Evolutionary conservation across 1,140 invertebrate species (phyloP).

Genomic region (Drosophila baimaii): DNA sequence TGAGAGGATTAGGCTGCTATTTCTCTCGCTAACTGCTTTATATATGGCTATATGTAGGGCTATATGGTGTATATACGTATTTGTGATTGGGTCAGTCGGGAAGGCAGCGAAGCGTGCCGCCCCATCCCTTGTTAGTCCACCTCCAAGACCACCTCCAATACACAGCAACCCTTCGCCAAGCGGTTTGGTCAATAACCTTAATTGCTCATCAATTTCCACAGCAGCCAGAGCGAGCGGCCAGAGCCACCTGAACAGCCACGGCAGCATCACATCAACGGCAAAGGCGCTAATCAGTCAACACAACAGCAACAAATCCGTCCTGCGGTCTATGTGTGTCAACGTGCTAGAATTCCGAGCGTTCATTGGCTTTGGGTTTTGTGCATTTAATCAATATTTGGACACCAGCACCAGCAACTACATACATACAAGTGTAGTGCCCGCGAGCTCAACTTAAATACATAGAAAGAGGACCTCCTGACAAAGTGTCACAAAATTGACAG

Average conservation of each 20-base stretch:
- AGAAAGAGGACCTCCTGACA: slow-evolving; percentile 23
- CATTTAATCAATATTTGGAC: slow-evolving; percentile 69
- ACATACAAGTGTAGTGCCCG: not conserved
- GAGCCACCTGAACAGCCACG: slow-evolving; percentile 20
- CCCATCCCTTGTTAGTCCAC: slow-evolving; percentile 11
- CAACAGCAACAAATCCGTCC: slow-evolving; percentile 28
- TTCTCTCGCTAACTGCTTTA: slow-evolving; percentile 28
- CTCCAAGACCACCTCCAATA: slow-evolving; percentile 1
- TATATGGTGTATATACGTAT: slow-evolving; percentile 5
- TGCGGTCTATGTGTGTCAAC: slow-evolving; percentile 55
- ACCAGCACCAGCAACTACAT: slow-evolving; percentile 6
- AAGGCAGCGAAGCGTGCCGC: slow-evolving; percentile 59
- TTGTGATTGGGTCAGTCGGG: slow-evolving; percentile 45
- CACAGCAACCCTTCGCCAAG: slow-evolving; percentile 16
- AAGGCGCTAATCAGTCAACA: slow-evolving; percentile 64
- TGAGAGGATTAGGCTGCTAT: not conserved
- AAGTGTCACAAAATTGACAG: slow-evolving; percentile 33
- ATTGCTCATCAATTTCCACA: slow-evolving; percentile 75
- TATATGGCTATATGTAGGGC: slow-evolving; percentile 3
- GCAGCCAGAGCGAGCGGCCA: slow-evolving; percentile 9
- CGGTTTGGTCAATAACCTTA: slow-evolving; percentile 76
- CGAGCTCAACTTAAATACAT: slow-evolving; percentile 20
- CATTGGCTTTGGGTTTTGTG: slow-evolving; percentile 40
- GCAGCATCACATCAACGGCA: slow-evolving; percentile 23
- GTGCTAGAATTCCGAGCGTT: slow-evolving; percentile 45